These are phyloP conservation scores for Columba guinea DNA, from an alignment of 2,797 vertebrate genomes.

Conservation along the genomic window DNA sequence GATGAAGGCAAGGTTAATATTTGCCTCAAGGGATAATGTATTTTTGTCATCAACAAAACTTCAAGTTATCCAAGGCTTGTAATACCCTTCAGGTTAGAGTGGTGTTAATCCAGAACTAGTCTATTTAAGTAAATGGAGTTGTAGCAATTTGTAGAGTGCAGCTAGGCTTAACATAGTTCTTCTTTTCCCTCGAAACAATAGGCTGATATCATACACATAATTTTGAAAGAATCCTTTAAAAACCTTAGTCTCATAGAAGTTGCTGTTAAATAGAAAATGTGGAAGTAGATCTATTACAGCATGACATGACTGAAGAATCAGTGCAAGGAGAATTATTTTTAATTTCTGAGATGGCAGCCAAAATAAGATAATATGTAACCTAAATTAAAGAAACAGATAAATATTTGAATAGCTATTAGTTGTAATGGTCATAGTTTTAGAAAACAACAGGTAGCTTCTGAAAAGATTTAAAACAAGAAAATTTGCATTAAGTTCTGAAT, in stretches of 20 bases:
- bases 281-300: not conserved
- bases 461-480: not conserved
- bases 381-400: not conserved
- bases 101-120: not conserved
- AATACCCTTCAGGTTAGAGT: not conserved
- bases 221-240: not conserved
- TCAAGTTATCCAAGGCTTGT: not conserved
- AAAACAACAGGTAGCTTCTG: not conserved
- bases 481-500: not conserved
- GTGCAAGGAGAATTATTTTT: not conserved
- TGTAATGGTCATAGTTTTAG: not conserved
- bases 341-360: not conserved
- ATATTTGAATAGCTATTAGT: not conserved
- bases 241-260: not conserved
- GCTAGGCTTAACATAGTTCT: not conserved
- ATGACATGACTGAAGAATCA: not conserved
- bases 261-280: not conserved
- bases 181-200: not conserved
- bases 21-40: not conserved
- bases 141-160: not conserved
- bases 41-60: not conserved
- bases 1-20: slow-evolving; percentile 18
- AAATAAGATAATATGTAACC: not conserved
- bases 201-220: not conserved
- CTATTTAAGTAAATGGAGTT: not conserved